Base-by-base conservation (phyloP, 2,888 invertebrate species). In the Xestia ashworthii region DNA sequence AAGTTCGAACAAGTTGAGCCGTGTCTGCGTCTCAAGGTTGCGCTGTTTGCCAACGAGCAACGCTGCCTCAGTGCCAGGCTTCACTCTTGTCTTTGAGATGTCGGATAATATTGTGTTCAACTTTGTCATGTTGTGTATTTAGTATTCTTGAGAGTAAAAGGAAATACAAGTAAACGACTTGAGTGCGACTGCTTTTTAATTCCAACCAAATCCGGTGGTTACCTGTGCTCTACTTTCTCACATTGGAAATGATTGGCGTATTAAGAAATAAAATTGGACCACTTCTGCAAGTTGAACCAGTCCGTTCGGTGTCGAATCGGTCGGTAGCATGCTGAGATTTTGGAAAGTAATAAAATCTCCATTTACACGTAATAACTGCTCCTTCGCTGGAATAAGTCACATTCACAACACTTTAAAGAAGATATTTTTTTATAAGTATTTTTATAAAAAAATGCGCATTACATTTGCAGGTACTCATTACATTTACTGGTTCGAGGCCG, bases 1-100 rank as follows among this genome's bases (percentile, higher is more conserved):
- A 94, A 93, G 95, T 94, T 93, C 92, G 91, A 89, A 93, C 95
- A 93, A 90, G 95, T 94, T 89, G 87, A 71, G 78, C 71, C 78
- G 66, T 79, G 89, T 84, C 79, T 81, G 64, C 76, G 85, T 81
- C 81, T 89, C 91, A 92, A 92, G 92, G 92, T 89, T 91, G 88
- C 65, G 55, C 68, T 78, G 87, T 83, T 80, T 80, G 78, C 77
- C 81, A 80, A 67, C 50, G 50, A 80, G 38, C 81, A 12, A 71
- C 58, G 14, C 25, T 58, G 58, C 58, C 58, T n/a, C 41, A 67
- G 74, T 32, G 76, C 62, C 73, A 74, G 68, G 48, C 71, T 71
- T 71, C 66, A 62, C 25, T 72, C 71, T 65, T 44, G 55, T 74
- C 75, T 71, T 64, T 73, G 60, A 78, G 50, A 74, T 75, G 71